A percentile compares a stretch with the other conserved stretches of the same genome.
phyloP scores from a whole-genome alignment of 2,113 vertebrate species.

The Caracal caracal region DNA sequence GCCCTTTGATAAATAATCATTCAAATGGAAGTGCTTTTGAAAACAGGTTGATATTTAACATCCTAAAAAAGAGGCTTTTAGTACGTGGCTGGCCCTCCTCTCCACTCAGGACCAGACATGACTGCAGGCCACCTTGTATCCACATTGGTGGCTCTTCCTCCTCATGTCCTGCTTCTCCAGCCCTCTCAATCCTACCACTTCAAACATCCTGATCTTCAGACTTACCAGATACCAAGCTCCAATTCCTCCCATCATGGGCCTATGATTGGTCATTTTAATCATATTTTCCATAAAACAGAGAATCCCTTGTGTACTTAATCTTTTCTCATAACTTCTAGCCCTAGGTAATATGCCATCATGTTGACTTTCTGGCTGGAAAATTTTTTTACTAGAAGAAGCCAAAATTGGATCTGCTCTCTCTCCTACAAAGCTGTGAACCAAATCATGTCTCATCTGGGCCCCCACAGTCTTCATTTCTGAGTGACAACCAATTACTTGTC shows the following conservation, averaged over 20 bases:
- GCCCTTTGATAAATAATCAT: not conserved
- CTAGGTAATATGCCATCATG: not conserved
- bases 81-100: not conserved
- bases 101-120: accelerated
- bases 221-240: not conserved
- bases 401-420: not conserved
- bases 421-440: not conserved
- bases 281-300: not conserved
- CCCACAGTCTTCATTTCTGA: not conserved
- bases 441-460: not conserved
- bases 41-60: not conserved
- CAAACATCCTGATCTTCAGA: not conserved
- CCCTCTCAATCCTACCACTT: not conserved
- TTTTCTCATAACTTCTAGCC: not conserved
- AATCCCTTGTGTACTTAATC: not conserved
- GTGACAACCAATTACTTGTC: not conserved
- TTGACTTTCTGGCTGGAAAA: not conserved
- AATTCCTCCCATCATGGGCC: not conserved
- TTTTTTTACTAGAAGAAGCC: not conserved
- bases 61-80: not conserved
- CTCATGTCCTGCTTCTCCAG: not conserved
- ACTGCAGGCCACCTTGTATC: not conserved
- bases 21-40: not conserved
- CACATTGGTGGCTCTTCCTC: not conserved
- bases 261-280: not conserved